These are phyloP conservation scores for Bicyclus anynana DNA, from an alignment of 1,140 invertebrate genomes.

Conservation along the genomic window DNA sequence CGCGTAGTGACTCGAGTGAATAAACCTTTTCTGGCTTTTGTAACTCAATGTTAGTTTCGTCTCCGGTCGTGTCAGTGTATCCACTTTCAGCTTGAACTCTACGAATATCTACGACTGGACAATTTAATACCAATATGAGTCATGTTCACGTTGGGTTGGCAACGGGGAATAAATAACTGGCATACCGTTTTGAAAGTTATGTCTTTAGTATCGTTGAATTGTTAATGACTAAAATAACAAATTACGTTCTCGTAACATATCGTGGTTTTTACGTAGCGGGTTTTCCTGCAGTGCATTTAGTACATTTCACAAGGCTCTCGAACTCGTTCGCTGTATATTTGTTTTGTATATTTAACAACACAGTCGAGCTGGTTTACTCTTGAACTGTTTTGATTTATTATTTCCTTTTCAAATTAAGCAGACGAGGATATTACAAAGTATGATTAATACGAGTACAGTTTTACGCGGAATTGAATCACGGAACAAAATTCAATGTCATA, in stretches of 20 bases:
- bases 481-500: background rate
- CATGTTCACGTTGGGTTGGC: too few species aligned
- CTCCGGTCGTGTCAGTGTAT: too few species aligned
- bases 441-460: background rate
- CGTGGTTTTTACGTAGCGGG: background rate
- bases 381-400: background rate
- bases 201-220: too few species aligned
- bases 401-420: background rate
- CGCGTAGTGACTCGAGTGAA: too few species aligned
- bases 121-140: too few species aligned
- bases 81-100: too few species aligned
- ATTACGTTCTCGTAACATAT: background rate
- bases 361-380: background rate
- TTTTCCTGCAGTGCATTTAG: background rate
- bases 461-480: background rate
- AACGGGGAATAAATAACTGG: too few species aligned
- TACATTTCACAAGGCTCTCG: background rate
- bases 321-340: background rate
- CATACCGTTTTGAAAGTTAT: too few species aligned
- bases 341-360: background rate
- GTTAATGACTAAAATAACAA: background rate
- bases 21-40: too few species aligned
- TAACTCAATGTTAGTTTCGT: too few species aligned
- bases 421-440: background rate
- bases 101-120: too few species aligned